Evolutionary conservation across 2,797 vertebrate species (phyloP).

Genomic region (Cirrhinus mrigala): DNA sequence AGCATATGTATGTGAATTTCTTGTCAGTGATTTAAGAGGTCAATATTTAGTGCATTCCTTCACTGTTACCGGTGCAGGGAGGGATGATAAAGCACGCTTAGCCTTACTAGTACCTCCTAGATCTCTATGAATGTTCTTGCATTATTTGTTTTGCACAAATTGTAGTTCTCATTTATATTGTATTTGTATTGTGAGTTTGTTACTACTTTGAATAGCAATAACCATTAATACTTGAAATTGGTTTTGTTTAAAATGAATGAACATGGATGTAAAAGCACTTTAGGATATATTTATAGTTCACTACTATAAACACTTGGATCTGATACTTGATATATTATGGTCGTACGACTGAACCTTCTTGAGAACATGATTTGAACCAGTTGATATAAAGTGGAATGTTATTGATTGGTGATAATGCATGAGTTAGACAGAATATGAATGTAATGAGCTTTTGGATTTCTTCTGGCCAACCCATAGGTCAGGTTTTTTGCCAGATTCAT

Average conservation of each 20-base stretch:
- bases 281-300: not conserved
- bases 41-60: not conserved
- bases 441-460: too few relatives aligned
- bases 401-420: too few relatives aligned
- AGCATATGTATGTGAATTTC: not conserved
- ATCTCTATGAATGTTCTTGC: too few relatives aligned
- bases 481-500: too few relatives aligned
- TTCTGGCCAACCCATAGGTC: too few relatives aligned
- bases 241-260: not conserved
- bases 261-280: not conserved
- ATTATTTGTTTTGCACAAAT: not conserved
- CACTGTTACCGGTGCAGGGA: not conserved
- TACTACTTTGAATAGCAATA: too few relatives aligned
- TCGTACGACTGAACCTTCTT: not conserved
- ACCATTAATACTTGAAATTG: not conserved
- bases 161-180: not conserved
- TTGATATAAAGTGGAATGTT: not conserved
- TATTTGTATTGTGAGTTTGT: not conserved
- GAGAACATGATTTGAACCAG: not conserved
- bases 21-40: too few relatives aligned
- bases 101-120: not conserved
- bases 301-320: not conserved
- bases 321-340: not conserved
- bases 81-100: not conserved
- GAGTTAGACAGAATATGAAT: too few relatives aligned